Conservation (phyloP, 2,113 vertebrate genomes). For the Dipodomys ordii region DNA sequence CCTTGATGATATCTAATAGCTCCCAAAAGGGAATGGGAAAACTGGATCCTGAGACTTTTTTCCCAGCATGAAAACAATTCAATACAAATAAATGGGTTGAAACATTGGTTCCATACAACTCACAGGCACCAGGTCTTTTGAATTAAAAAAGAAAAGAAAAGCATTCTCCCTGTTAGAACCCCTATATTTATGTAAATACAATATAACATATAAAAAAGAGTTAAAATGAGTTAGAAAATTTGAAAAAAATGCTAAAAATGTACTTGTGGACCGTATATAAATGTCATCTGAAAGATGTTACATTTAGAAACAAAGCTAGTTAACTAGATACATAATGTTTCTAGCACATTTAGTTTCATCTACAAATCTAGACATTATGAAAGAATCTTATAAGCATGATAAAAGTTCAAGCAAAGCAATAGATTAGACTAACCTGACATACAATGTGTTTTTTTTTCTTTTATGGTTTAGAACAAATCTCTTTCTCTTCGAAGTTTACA, state of each 20-base stretch:
- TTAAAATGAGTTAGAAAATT: conserved; percentile 46
- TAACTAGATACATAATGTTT: conserved; percentile 8
- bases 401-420: neutral
- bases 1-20: neutral
- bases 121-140: neutral
- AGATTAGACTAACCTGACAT: neutral
- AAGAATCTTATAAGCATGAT: conserved; percentile 50
- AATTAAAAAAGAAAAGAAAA: neutral
- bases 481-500: conserved; percentile 24
- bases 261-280: conserved; percentile 10
- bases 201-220: neutral
- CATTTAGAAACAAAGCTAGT: conserved; percentile 25
- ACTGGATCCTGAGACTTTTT: neutral
- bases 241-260: conserved; percentile 53
- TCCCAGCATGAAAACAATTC: neutral
- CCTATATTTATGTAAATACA: neutral
- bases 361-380: conserved; percentile 46
- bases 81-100: neutral
- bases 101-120: neutral
- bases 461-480: neutral
- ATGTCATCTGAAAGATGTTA: conserved; percentile 10
- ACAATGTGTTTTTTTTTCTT: conserved; percentile 46
- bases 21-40: neutral
- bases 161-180: neutral
- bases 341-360: conserved; percentile 42